Percentiles rank a stretch among this genome's conserved stretches.
phyloP scores from a whole-genome alignment of 2,797 vertebrate species.

The Aselliscus stoliczkanus region DNA sequence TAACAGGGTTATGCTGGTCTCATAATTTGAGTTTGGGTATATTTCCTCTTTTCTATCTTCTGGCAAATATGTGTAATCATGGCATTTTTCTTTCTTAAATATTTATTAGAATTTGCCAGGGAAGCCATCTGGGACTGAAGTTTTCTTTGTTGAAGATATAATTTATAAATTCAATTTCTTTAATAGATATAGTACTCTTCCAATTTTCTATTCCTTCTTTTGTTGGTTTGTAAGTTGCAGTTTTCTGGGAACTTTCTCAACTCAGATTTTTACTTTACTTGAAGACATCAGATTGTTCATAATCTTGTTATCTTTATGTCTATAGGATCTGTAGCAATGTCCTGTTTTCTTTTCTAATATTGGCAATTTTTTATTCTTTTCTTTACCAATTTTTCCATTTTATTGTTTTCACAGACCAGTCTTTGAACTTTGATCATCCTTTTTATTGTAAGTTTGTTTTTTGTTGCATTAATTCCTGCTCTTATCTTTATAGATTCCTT shows the following conservation, averaged over 20 bases:
- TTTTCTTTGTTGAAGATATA: conserved; percentile 32
- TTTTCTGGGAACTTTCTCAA: not conserved
- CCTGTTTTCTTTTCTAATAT: not conserved
- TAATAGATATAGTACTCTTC: not conserved
- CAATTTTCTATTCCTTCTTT: not conserved
- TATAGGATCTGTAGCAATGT: not conserved
- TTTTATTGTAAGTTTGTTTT: not conserved
- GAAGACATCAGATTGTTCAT: not conserved
- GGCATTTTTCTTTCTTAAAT: not conserved
- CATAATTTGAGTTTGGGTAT: not conserved
- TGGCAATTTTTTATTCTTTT: not conserved
- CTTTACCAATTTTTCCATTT: not conserved
- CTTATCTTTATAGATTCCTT: not conserved
- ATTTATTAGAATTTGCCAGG: conserved; percentile 11
- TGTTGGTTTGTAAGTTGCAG: not conserved
- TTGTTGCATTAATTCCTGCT: not conserved
- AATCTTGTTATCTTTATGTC: not conserved
- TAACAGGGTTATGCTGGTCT: not conserved
- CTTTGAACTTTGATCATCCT: not conserved
- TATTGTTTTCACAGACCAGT: not conserved
- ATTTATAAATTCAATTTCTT: not conserved
- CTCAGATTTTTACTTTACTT: not conserved
- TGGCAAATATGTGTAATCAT: not conserved
- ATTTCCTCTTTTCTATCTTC: not conserved
- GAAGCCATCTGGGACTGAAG: not conserved